phyloP scores from a whole-genome alignment of 2,797 vertebrate genomes.

The Cetoscarus ocellatus region DNA sequence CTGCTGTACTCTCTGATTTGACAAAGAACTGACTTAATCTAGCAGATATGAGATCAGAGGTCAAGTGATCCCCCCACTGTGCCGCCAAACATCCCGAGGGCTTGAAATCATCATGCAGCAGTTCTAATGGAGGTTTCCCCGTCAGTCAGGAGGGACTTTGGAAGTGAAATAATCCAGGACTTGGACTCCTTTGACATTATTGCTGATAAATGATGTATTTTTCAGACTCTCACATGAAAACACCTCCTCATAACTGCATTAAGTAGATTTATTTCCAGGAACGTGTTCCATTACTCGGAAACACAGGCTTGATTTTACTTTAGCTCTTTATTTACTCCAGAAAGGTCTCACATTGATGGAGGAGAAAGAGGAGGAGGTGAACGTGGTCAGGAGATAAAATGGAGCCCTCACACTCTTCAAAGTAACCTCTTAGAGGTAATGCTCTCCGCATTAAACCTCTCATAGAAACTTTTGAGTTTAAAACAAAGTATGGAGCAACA shows the following conservation, averaged over 20 bases:
- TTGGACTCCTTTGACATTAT: too few relatives aligned
- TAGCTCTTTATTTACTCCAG: not conserved
- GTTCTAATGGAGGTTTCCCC: too few relatives aligned
- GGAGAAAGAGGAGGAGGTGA: not conserved
- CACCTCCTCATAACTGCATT: constrained; percentile 1
- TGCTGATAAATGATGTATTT: not conserved
- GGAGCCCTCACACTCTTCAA: not conserved
- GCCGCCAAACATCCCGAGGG: too few relatives aligned
- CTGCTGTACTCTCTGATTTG: too few relatives aligned
- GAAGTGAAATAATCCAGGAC: too few relatives aligned
- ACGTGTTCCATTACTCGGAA: constrained; percentile 1
- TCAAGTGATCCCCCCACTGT: too few relatives aligned
- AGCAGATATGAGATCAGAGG: too few relatives aligned
- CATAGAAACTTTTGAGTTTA: not conserved
- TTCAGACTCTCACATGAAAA: not conserved
- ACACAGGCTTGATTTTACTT: not conserved
- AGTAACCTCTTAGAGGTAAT: not conserved
- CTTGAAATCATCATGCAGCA: too few relatives aligned
- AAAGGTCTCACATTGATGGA: not conserved
- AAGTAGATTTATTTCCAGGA: constrained; percentile 15
- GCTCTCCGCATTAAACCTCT: not conserved
- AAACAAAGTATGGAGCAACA: not conserved
- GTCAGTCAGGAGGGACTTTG: too few relatives aligned
- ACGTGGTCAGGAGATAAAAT: not conserved
- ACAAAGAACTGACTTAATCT: too few relatives aligned